A percentile compares a stretch with the other conserved stretches of the same genome.
Conservation (phyloP, 1,140 invertebrate genomes). For the Scaptomyza hsui region DNA sequence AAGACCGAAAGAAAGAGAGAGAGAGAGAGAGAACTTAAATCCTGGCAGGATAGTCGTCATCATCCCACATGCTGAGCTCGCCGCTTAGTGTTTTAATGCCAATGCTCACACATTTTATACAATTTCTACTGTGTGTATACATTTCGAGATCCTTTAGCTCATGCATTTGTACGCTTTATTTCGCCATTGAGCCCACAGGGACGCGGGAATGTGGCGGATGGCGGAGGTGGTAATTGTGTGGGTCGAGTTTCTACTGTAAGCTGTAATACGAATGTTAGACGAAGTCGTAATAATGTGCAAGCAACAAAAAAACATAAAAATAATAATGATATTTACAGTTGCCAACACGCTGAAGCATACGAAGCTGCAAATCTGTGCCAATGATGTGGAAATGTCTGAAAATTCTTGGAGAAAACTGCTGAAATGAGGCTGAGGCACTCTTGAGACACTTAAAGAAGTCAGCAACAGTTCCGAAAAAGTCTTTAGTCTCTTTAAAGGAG, state of each 20-base stretch:
- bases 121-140: conserved; percentile 56
- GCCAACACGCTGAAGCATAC: neutral
- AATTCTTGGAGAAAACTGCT: neutral
- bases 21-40: conserved; percentile 19
- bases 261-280: conserved; percentile 9
- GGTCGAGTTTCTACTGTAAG: conserved; percentile 16
- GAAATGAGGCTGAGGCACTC: neutral
- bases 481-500: neutral
- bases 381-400: conserved; percentile 30
- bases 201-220: neutral
- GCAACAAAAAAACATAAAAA: neutral
- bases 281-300: conserved; percentile 24
- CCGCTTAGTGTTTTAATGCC: conserved; percentile 74
- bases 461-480: neutral
- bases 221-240: conserved; percentile 18
- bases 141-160: conserved; percentile 49
- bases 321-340: conserved; percentile 30
- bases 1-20: conserved; percentile 9
- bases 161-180: conserved; percentile 62
- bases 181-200: conserved; percentile 17
- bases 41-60: conserved; percentile 17
- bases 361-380: conserved; percentile 39
- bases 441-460: conserved; percentile 5
- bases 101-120: conserved; percentile 68
- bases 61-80: conserved; percentile 33